Conservation (phyloP, 1,140 invertebrate species). For the Platyscapa corneri region DNA sequence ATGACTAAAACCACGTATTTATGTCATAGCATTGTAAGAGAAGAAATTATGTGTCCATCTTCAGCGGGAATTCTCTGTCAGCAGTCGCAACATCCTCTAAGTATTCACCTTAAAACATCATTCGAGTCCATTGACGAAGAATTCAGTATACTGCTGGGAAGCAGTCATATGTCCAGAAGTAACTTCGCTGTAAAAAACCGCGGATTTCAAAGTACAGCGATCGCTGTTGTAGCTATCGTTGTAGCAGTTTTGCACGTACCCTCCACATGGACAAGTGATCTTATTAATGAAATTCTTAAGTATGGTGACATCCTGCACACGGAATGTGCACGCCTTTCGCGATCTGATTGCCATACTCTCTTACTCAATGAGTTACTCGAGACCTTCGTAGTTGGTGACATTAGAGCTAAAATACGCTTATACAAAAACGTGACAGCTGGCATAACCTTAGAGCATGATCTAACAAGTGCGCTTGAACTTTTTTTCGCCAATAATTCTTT, state of each 20-base stretch:
- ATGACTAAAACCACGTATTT: background rate
- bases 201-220: constrained; percentile 64
- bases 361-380: constrained; percentile 62
- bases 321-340: constrained; percentile 55
- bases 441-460: constrained; percentile 53
- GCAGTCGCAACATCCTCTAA: background rate
- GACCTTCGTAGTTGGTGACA: constrained; percentile 63
- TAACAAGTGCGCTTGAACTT: constrained; percentile 48
- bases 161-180: constrained; percentile 57
- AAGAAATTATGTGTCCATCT: constrained; percentile 50
- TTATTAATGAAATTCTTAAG: constrained; percentile 60
- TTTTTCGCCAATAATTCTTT: constrained; percentile 56
- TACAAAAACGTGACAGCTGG: constrained; percentile 60
- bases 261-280: constrained; percentile 63
- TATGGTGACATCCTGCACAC: constrained; percentile 61
- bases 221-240: constrained; percentile 61
- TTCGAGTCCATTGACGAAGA: constrained; percentile 54
- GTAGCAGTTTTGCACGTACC: constrained; percentile 63
- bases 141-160: constrained; percentile 57
- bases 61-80: background rate
- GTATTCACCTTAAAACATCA: background rate
- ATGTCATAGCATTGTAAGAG: background rate
- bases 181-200: constrained; percentile 53
- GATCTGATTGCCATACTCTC: constrained; percentile 58
- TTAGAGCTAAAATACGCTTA: constrained; percentile 57